Evolutionary conservation across 2,888 invertebrate genomes (phyloP), one percentile per base, ranked within the genome.

Genomic region (Carpatolechia fugitivella): DNA sequence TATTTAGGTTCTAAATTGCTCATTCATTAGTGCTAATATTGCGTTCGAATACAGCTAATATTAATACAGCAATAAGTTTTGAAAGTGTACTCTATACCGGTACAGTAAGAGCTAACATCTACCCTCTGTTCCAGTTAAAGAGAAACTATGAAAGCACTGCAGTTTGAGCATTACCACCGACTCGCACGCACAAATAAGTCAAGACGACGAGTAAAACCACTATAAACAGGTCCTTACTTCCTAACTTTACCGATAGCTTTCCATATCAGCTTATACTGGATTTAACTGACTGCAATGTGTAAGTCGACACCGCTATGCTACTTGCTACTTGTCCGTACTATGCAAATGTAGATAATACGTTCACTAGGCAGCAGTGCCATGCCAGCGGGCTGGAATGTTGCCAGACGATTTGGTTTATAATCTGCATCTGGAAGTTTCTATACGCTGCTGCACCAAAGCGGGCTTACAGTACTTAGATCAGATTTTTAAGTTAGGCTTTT

Each of bases 301-400:
- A 78, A 80, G 78, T 74, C 74, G 73, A 80, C 81, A 82, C 83
- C 81, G 85, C 82, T 24, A 24, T 24, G 24, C 24, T 24, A 24
- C 24, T 24, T 24, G 24, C 24, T 83, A 85, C 77, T 85, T 80
- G 82, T 82, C 79, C 79, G 80, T 77, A 72, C 82, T 84, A 87
- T 85, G 87, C 84, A 87, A 87, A 88, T 85, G 80, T 73, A 82
- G 80, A 85, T 84, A 85, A 84, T 84, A 80, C 70, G 80, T 13
- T 36, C 80, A 78, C 80, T 33, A 10, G 33, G 46, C 11, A 10
- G 20, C 40, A 11, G 11, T 24, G 24, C 24, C 6, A 24, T 24
- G 24, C 24, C 6, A 24, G 24, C 24, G 29, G 4, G 24, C 13
- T 30, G 14, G 7, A 24, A 24, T n/a, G 30, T 30, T 46, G 46